Base-by-base conservation (phyloP, 2,888 invertebrate genomes). In the Phoenoteleia sp. region DNA sequence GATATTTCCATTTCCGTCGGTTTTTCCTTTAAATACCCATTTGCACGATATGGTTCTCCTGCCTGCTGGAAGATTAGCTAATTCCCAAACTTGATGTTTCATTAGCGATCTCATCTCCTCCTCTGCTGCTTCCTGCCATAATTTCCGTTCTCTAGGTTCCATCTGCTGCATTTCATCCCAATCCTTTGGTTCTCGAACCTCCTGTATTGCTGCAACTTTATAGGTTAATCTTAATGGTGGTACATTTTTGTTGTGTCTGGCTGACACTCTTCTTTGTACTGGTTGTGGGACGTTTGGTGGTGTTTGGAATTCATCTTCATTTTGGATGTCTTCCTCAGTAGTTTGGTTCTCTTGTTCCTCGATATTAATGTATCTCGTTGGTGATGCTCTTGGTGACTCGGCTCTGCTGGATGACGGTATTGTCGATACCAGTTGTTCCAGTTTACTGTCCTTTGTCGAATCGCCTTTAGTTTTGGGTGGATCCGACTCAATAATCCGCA, bases 11-110 rank as follows among this genome's bases (percentile, higher is more conserved):
- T 60, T 67, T 0, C 66, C 52, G n/a, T 85, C 81, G 19, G 3
- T 11, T 39, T 84, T 81, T 33, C 83, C 87, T 58, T 87, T 89
- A 56, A 87, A 89, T 0, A 89, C 87, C 90, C 89, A 90, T 56
- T 89, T 90, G 23, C 85, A 86, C 1, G 83, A 84, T 13, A 90
- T 80, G 0, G 86, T 29, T 21, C 67, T 77, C 72, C 71, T 75
- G 11, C 49, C 69, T n/a, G 47, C 4, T 7, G 87, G 87, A 36
- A 87, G 64, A 13, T 45, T 19, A 1, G 58, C 66, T 0, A 90
- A 42, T 29, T 80, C 79, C 89, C 90, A 90, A 0, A 88, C 89
- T 7, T 86, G n/a, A 60, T 89, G 89, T 27, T 79, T 74, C 0
- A 25, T 42, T 1, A 88, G 66, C 0, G 88, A 86, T 9, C 85